These are phyloP conservation scores for Isichthys henryi DNA, from an alignment of 2,113 vertebrate genomes.

Conservation along the genomic window DNA sequence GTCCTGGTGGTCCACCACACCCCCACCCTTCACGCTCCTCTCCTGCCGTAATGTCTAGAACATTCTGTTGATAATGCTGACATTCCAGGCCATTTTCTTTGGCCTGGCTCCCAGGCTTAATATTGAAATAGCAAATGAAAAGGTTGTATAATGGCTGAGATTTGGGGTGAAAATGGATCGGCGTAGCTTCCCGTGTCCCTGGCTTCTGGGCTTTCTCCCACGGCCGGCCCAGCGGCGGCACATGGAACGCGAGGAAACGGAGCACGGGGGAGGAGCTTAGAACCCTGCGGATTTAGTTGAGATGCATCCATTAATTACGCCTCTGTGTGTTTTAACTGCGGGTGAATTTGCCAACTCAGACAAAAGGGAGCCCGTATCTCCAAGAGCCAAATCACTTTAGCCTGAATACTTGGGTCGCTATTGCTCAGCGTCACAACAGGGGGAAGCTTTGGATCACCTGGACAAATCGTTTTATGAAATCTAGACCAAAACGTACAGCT, in stretches of 20 bases:
- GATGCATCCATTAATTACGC: neutral
- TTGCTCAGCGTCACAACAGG: constrained; percentile 11
- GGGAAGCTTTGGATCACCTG: neutral
- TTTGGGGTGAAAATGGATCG: constrained; percentile 53
- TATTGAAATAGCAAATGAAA: constrained; percentile 61
- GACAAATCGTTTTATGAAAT: neutral
- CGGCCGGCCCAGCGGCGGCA: constrained; percentile 33
- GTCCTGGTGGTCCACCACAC: constrained; percentile 66
- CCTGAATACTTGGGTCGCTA: constrained; percentile 29
- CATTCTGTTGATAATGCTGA: constrained; percentile 70
- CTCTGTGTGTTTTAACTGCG: neutral
- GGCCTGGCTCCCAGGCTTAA: constrained; percentile 59
- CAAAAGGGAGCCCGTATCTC: constrained; percentile 23
- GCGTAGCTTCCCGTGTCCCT: constrained; percentile 51
- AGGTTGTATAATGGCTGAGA: constrained; percentile 35
- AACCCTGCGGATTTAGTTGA: neutral
- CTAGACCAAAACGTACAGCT: neutral
- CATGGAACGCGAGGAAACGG: constrained; percentile 21
- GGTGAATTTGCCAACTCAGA: constrained; percentile 25
- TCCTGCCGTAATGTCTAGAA: constrained; percentile 63
- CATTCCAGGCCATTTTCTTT: constrained; percentile 72
- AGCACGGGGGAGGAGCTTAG: neutral
- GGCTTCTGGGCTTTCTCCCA: constrained; percentile 52
- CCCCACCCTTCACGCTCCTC: constrained; percentile 30
- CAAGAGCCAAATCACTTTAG: constrained; percentile 39